phyloP scores from a whole-genome alignment of 2,113 vertebrate species.

The Eurystomus gularis region DNA sequence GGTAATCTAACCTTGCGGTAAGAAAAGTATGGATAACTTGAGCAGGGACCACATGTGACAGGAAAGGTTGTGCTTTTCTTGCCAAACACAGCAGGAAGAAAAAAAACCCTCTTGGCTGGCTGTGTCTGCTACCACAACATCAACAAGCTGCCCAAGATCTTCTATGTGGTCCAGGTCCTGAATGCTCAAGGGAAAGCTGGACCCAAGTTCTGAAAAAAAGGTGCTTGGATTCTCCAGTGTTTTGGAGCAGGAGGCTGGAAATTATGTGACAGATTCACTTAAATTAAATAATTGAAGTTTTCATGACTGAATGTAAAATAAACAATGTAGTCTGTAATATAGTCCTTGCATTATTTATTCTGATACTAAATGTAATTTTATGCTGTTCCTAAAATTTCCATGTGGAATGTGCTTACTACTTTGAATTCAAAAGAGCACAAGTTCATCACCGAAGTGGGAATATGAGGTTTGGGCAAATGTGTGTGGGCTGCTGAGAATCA shows the following conservation, averaged over 20 bases:
- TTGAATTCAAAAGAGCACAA: conserved; percentile 40
- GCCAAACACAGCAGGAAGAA: conserved; percentile 53
- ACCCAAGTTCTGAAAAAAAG: conserved; percentile 17
- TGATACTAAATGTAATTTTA: conserved; percentile 56
- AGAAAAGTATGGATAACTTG: conserved; percentile 65
- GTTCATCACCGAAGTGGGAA: conserved; percentile 11
- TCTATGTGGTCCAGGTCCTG: neutral
- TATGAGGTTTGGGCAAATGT: neutral
- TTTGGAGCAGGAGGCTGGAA: conserved; percentile 43
- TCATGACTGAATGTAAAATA: conserved; percentile 44
- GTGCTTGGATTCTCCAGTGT: neutral
- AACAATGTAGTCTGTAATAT: conserved; percentile 25
- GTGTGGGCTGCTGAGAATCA: neutral
- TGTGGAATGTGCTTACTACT: conserved; percentile 48
- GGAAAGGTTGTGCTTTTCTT: conserved; percentile 57
- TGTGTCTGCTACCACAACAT: conserved; percentile 24
- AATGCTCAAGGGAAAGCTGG: neutral
- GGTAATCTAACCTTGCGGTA: conserved; percentile 60
- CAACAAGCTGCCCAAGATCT: neutral
- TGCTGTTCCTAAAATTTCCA: conserved; percentile 31
- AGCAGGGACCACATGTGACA: conserved; percentile 55
- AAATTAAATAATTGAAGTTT: conserved; percentile 52
- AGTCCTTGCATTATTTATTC: conserved; percentile 54
- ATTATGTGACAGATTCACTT: conserved; percentile 52
- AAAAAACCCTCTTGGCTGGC: neutral